Base-by-base conservation (phyloP, 2,888 invertebrate species). In the Mylabris sibirica region DNA sequence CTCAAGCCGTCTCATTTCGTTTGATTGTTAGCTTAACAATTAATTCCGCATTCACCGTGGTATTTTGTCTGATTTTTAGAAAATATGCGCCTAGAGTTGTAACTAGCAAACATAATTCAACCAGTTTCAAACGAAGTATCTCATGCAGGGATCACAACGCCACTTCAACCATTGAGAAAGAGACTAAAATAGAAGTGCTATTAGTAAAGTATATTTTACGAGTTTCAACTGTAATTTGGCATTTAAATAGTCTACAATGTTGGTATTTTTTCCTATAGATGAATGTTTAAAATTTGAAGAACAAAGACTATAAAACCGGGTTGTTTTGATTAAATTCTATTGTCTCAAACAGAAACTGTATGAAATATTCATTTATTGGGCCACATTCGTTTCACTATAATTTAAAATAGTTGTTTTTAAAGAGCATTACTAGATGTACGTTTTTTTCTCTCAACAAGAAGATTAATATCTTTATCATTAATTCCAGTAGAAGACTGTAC, bases 201-300 rank as follows among this genome's bases (percentile, higher is more conserved):
- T 41, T 59, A 65, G 61, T 59, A 61, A 59, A 65, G 22, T 65
- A 68, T 62, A 60, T 57, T 65, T 12, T 59, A 61, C 49, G 38
- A 65, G 62, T 65, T 65, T 61, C 70, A 49, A 20, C n/a, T 64
- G 22, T 69, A 72, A 74, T 74, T 74, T 74, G 72, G 66, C 72
- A 72, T 74, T 74, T 72, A 74, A 74, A 74, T 74, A 69, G 72
- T 71, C 70, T 70, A 69, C 65, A 72, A 67, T 72, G 66, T 67
- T 65, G 35, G 59, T 70, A 65, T 20, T 20, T 69, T 70, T 74
- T 71, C 71, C 71, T 72, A 72, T 74, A 66, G 69, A 68, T 72
- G 68, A 49, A 65, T 57, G 64, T 67, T 62, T 72, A 60, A 60
- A 62, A 63, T 49, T 4, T 41, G 3, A 41, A 41, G 41, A 35